Evolutionary conservation across 1,140 invertebrate genomes (phyloP), one percentile per base, ranked within the genome.

Genomic region (Musca domestica): DNA sequence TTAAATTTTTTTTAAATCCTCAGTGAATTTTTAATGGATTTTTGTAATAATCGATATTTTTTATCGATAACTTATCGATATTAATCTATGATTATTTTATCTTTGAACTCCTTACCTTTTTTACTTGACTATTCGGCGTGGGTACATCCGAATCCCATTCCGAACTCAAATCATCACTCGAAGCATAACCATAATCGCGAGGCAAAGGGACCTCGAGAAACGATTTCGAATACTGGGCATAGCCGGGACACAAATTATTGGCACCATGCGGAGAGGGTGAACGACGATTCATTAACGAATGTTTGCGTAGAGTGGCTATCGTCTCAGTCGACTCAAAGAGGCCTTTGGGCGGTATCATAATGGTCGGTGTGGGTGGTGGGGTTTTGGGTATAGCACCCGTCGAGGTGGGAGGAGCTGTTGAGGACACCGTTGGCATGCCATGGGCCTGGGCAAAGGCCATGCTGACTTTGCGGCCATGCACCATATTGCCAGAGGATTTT

Each of bases 131-230:
- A 69, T 71, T 23, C 3, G 47, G 30, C 5, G 76, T 75, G 3
- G 86, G 85, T 20, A 90, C 88, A 81, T 94, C 92, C 0, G 92
- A 93, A 77, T 94, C 92, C 92, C 92, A 95, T 76, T 95, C 93
- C 7, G 92, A 94, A 77, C 91, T 92, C 12, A 95, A 86, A 83
- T 95, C 93, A 78, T 95, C 92, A 74, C 90, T 92, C 69, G 91
- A 93, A 14, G 91, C 89, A 76, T 94, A 92, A 9, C 91, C 91
- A 80, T 91, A 95, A 74, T 95, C 93, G 46, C 88, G 80, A 34
- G 78, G 83, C 84, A 85, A 87, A 0, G 91, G 91, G 49, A 93
- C 90, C 74, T 90, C 87, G 51, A 93, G 77, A n/a, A 94, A 80
- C 17, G 87, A 89, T 69, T 86, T 88, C 71, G 90, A 86, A 84